Conservation (phyloP, 1,140 invertebrate species). For the Nephotettix cincticeps region DNA sequence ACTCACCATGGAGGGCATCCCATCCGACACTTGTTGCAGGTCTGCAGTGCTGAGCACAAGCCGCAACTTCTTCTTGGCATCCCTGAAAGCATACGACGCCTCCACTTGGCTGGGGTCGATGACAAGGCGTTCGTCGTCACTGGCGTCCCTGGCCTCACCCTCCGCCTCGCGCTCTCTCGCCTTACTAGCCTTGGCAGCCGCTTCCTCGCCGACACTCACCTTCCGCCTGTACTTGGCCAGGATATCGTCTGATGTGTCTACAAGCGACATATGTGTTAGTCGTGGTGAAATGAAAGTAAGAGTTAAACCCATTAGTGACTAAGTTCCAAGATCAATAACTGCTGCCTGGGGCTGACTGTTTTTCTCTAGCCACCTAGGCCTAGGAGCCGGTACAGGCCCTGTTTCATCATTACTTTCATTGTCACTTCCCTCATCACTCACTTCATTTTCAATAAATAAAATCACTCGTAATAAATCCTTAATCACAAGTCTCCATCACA, state of each 20-base stretch:
- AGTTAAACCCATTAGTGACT: too few relatives aligned
- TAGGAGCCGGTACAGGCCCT: too few relatives aligned
- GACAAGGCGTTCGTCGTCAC: slow-evolving; percentile 19
- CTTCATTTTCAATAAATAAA: too few relatives aligned
- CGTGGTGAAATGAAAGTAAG: too few relatives aligned
- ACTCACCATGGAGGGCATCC: slow-evolving; percentile 14
- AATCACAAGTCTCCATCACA: too few relatives aligned
- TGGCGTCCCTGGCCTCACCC: neutral
- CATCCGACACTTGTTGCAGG: slow-evolving; percentile 50
- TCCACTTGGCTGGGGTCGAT: slow-evolving; percentile 53
- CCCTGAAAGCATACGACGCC: slow-evolving; percentile 66
- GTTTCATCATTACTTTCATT: too few relatives aligned
- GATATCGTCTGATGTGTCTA: slow-evolving; percentile 89
- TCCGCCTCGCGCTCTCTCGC: neutral
- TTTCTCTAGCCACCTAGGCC: too few relatives aligned
- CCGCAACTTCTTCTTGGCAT: slow-evolving; percentile 90
- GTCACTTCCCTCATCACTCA: too few relatives aligned
- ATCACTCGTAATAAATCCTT: too few relatives aligned
- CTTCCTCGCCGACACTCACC: slow-evolving; percentile 43
- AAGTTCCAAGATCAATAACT: too few relatives aligned
- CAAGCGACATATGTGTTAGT: too few relatives aligned
- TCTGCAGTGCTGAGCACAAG: slow-evolving; percentile 86
- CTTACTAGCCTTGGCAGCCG: neutral
- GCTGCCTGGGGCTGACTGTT: too few relatives aligned
- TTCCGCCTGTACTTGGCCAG: slow-evolving; percentile 92